phyloP scores from a whole-genome alignment of 2,797 vertebrate genomes.

The Oryzias dopingdopingensis region DNA sequence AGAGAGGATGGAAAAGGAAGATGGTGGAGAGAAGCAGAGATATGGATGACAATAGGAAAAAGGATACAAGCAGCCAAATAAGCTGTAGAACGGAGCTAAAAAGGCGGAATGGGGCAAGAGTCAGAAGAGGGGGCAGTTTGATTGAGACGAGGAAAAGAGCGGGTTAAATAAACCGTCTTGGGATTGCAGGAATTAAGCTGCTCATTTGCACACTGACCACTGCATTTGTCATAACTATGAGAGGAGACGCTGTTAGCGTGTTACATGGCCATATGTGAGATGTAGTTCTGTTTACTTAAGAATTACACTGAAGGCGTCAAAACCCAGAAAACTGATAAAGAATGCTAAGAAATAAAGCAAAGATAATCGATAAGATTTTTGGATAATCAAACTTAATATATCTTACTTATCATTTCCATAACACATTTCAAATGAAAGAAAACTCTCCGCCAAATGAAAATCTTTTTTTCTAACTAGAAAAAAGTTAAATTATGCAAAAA shows the following conservation, averaged over 20 bases:
- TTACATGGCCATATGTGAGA: neutral
- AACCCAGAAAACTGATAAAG: too few species aligned
- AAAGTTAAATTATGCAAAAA: neutral
- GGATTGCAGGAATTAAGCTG: slow-evolving; percentile 37
- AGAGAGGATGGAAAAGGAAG: slow-evolving; percentile 16
- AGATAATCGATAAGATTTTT: too few species aligned
- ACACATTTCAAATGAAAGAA: too few species aligned
- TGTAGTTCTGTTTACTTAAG: too few species aligned
- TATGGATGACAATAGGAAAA: slow-evolving; percentile 15
- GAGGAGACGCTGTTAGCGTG: slow-evolving; percentile 1
- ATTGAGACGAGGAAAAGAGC: neutral
- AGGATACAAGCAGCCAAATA: slow-evolving; percentile 18
- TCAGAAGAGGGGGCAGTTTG: slow-evolving; percentile 3
- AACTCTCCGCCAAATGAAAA: too few species aligned
- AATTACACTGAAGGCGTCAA: too few species aligned
- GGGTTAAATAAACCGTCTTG: slow-evolving; percentile 26
- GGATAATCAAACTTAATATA: too few species aligned
- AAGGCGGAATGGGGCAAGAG: slow-evolving; percentile 7
- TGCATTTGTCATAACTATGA: too few species aligned
- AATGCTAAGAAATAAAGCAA: too few species aligned
- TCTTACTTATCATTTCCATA: too few species aligned
- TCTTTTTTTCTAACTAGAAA: too few species aligned
- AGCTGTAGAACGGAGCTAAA: slow-evolving; percentile 24
- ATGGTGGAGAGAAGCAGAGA: slow-evolving; percentile 20
- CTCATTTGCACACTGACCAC: slow-evolving; percentile 7